Conservation (phyloP, 2,888 invertebrate species). For the Agapostemon virescens region DNA sequence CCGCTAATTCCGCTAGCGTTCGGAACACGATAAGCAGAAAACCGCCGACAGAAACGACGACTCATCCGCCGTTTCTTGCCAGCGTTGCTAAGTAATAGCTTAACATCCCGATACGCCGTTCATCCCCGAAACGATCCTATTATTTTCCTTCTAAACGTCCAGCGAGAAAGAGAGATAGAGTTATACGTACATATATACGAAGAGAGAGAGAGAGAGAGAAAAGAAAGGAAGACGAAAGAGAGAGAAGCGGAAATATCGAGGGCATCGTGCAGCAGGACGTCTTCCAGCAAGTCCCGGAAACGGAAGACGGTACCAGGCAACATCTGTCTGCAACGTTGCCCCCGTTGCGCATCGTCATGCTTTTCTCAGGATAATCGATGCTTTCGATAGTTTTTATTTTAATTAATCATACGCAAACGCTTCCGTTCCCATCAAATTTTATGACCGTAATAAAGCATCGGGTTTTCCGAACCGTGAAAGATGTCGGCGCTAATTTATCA, state of each 20-base stretch:
- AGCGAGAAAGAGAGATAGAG: not conserved
- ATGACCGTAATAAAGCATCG: not conserved
- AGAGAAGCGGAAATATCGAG: not conserved
- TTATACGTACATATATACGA: too few species aligned
- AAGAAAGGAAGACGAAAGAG: not conserved
- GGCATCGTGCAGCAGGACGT: not conserved
- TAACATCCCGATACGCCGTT: constrained; percentile 15
- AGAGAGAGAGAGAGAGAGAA: not conserved
- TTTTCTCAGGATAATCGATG: not conserved
- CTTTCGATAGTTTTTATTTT: not conserved
- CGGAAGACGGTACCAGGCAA: constrained; percentile 40
- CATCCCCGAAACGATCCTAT: constrained; percentile 38
- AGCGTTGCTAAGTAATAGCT: constrained; percentile 4
- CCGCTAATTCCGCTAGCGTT: constrained; percentile 5
- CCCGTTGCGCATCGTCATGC: not conserved
- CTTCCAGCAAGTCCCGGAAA: constrained; percentile 27
- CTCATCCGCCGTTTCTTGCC: constrained; percentile 20
- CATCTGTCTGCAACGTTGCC: constrained; percentile 48
- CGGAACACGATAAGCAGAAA: not conserved
- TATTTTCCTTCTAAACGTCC: constrained; percentile 24
- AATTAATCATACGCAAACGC: not conserved
- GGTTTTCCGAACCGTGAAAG: not conserved
- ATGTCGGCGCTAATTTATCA: not conserved
- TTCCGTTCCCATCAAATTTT: not conserved
- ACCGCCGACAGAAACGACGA: not conserved